Conservation (phyloP, 1,140 invertebrate genomes). For the Dendrolimus punctatus region DNA sequence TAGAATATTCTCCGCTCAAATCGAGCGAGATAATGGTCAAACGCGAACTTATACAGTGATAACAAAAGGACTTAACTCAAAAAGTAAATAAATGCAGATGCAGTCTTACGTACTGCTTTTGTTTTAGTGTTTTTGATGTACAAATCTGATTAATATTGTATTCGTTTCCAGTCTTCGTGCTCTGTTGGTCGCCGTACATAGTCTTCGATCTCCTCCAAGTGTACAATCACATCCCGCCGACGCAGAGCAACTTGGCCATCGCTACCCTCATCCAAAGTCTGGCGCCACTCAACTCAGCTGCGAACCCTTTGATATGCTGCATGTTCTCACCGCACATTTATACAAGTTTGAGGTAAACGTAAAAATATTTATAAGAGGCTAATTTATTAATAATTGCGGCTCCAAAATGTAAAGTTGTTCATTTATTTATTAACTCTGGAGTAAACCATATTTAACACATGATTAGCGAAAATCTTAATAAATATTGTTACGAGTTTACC, state of each 20-base stretch:
- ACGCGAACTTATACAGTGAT: too few species aligned
- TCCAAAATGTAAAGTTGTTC: background rate
- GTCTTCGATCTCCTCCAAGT: slow-evolving; percentile 94
- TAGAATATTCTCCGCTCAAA: too few species aligned
- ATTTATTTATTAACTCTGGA: too few species aligned
- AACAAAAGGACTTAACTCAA: too few species aligned
- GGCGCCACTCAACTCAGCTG: slow-evolving; percentile 93
- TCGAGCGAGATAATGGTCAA: too few species aligned
- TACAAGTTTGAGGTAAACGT: slow-evolving; percentile 41
- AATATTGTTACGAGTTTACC: too few species aligned
- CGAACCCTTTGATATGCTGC: slow-evolving; percentile 96
- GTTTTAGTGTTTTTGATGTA: too few species aligned
- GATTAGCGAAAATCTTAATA: too few species aligned
- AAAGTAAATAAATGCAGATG: too few species aligned
- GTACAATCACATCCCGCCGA: slow-evolving; percentile 85
- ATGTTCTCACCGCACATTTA: slow-evolving; percentile 79
- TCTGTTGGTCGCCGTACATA: slow-evolving; percentile 97
- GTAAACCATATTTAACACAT: too few species aligned
- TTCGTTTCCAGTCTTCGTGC: slow-evolving; percentile 84
- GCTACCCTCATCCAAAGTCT: slow-evolving; percentile 94
- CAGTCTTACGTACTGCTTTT: too few species aligned
- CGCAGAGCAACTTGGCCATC: slow-evolving; percentile 86
- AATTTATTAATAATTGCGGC: background rate
- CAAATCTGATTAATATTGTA: background rate
- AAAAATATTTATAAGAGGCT: too few species aligned